A percentile compares a stretch with the other conserved stretches of the same genome.
phyloP scores from a whole-genome alignment of 2,113 vertebrate genomes.

The Oryzias melastigma region DNA sequence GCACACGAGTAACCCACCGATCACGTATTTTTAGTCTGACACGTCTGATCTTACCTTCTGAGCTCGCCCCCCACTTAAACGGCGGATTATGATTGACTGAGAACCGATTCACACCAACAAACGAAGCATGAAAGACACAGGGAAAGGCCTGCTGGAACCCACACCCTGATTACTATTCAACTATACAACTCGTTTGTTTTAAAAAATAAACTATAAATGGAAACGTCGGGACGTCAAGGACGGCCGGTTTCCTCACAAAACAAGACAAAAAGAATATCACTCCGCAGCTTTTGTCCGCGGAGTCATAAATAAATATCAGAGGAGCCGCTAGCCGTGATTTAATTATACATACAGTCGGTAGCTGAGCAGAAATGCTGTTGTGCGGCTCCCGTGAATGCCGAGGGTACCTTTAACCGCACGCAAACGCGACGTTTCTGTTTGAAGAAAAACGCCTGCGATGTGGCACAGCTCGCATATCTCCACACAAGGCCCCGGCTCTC shows the following conservation, averaged over 20 bases:
- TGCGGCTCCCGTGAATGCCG: conserved; percentile 10
- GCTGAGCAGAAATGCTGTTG: conserved; percentile 24
- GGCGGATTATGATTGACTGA: conserved; percentile 42
- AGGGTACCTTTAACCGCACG: conserved; percentile 35
- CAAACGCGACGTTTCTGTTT: conserved; percentile 39
- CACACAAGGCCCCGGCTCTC: conserved; percentile 64
- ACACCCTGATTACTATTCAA: conserved; percentile 57
- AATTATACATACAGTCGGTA: conserved; percentile 28
- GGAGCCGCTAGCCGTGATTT: conserved; percentile 30
- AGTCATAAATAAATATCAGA: conserved; percentile 57
- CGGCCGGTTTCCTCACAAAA: conserved; percentile 41
- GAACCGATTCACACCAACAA: conserved; percentile 48
- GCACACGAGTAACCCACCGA: conserved; percentile 52
- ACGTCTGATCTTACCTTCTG: conserved; percentile 45
- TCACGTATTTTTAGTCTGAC: conserved; percentile 33
- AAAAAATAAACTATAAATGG: background rate
- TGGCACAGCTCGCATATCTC: conserved; percentile 61
- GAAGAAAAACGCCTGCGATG: conserved; percentile 61
- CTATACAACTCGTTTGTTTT: conserved; percentile 2
- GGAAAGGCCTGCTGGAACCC: conserved; percentile 39
- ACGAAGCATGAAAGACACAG: conserved; percentile 41
- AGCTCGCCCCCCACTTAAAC: conserved; percentile 28
- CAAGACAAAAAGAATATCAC: conserved; percentile 14
- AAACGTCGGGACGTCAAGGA: conserved; percentile 51
- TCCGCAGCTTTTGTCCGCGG: conserved; percentile 55